phyloP scores from a whole-genome alignment of 2,113 vertebrate genomes.

The Pedionomus torquatus region DNA sequence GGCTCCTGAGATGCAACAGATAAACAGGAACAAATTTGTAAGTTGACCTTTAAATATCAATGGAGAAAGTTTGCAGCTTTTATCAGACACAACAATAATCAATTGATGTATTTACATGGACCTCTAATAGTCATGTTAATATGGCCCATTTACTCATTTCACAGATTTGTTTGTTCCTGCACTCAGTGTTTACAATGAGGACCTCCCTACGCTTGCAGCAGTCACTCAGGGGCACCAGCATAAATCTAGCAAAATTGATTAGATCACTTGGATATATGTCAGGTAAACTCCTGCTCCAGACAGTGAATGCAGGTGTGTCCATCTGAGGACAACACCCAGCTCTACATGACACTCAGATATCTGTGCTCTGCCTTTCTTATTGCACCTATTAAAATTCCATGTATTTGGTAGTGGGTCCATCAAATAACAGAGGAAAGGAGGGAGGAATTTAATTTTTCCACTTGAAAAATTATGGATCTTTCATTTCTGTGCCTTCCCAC shows the following conservation, averaged over 20 bases:
- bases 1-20: slow-evolving; percentile 14
- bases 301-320: neutral
- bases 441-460: slow-evolving; percentile 19
- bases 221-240: neutral
- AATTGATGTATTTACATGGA: neutral
- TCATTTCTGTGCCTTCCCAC: neutral
- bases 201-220: neutral
- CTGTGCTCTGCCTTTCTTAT: neutral
- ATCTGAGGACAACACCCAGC: neutral
- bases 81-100: neutral
- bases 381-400: neutral
- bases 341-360: neutral
- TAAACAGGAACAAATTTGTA: neutral
- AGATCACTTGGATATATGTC: neutral
- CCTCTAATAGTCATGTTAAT: neutral
- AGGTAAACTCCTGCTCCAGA: neutral
- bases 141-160: neutral
- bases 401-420: neutral
- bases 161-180: neutral
- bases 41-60: slow-evolving; percentile 10
- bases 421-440: neutral
- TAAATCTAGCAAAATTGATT: neutral
- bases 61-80: neutral
- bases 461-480: slow-evolving; percentile 15
- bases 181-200: neutral